Base-by-base conservation (phyloP, 1,140 invertebrate species). In the Neodiprion virginianus region DNA sequence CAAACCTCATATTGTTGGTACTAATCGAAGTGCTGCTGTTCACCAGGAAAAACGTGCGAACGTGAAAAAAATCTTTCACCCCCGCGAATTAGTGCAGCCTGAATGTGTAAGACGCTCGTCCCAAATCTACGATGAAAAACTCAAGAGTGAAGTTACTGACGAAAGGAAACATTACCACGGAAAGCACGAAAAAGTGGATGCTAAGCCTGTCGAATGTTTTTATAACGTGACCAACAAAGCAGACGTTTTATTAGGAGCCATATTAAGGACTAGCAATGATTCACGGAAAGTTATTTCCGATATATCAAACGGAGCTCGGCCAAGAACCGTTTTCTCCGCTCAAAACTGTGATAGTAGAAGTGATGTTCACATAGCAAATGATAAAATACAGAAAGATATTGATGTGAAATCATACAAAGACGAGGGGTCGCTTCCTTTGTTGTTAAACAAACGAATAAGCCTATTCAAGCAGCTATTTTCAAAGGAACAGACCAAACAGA, bases 191-290 rank as follows among this genome's bases (percentile, higher is more conserved):
- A 72, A 75, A 67, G 28, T 72, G 11, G 53, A 70, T 9, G 77
- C 70, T 1, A 17, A 76, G 1, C 49, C 74, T 7, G 53, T 71
- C 1, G 81, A 83, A 10, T 78, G 78, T 65, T 50, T 83, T 48
- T 79, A 82, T 8, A 84, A 81, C 14, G 82, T 79, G 1, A 82
- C 81, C 0, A 88, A 88, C 77, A 90, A 91, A 75, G 89, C 89
- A n/a, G 89, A 91, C 71, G 83, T 90, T 72, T 72, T 91, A 49
- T 76, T 91, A 66, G 88, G 89, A 67, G 90, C 90, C 3, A 91
- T 91, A 53, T 81, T 91, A 73, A 82, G 90, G 28, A 85, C 84
- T 1, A 88, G 81, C 8, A 79, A 77, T 8, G 84, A 85, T 7
- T 14, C 50, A 11, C 76, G 82, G 17, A 84, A 84, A 40, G 72